These are phyloP conservation scores for Didymodactylos carnosus DNA, from an alignment of 2,888 invertebrate species.

Conservation along the genomic window DNA sequence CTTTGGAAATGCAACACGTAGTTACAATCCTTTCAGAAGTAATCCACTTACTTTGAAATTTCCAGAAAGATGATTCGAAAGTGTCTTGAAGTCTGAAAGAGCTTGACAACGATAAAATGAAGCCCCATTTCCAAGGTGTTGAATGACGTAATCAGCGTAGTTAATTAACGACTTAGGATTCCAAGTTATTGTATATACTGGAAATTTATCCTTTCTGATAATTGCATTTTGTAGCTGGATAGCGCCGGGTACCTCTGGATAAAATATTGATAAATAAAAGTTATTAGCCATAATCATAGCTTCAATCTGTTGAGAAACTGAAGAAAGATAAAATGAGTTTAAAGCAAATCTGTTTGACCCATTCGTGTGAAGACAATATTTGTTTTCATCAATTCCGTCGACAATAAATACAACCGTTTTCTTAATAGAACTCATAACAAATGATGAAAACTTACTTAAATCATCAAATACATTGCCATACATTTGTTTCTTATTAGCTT, in stretches of 20 bases:
- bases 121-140: background rate
- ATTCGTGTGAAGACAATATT: background rate
- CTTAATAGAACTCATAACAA: background rate
- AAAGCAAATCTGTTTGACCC: background rate
- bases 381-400: background rate
- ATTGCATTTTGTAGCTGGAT: background rate
- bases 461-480: background rate
- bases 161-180: background rate
- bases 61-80: background rate
- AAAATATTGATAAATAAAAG: background rate
- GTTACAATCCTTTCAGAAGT: too few relatives aligned
- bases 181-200: background rate
- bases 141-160: background rate
- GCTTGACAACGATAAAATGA: background rate
- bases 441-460: background rate
- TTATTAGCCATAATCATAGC: background rate
- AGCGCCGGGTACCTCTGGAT: background rate
- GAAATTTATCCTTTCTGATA: background rate
- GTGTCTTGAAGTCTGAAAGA: background rate
- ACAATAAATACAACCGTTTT: background rate
- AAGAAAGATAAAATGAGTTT: background rate
- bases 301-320: background rate
- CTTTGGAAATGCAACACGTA: too few relatives aligned
- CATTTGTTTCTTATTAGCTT: background rate
- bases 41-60: too few relatives aligned